Evolutionary conservation across 2,888 invertebrate genomes (phyloP), one percentile per base, ranked within the genome.

Genomic region (Tillus elongatus): DNA sequence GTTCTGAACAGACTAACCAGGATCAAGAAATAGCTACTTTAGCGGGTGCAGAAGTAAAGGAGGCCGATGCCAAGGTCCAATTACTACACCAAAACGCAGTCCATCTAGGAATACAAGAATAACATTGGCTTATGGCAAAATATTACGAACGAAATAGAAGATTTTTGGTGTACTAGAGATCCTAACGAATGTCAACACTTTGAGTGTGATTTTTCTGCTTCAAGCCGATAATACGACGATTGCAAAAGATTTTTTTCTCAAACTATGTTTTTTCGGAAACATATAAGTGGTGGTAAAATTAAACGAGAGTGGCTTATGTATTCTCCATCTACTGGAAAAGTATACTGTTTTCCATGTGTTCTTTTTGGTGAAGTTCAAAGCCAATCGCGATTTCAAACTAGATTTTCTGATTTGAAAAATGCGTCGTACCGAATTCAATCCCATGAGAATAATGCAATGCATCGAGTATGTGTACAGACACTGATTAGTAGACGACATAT

Each of bases 341-440:
- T 30, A 30, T 30, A 13, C 30, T 30, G 30, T 30, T 11, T 30
- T 13, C 30, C 30, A 13, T 30, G 30, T 30, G 4, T 13, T 3
- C 30, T 30, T 13, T 30, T 30, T 13, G 30, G 30, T 13, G 13
- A 8, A 13, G 12, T 3, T 3, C 13, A 11, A 30, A 30, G 8
- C 13, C 4, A 4, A 26, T 30, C 30, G 3, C 11, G n/a, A 30
- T 30, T 30, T 30, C 2, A 13, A 13, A 8, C 30, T 3, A 13
- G 30, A 13, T 30, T 30, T 13, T 13, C 11, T 30, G 30, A 30
- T 30, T 30, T 10, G 30, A 30, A 30, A 13, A 30, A 30, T 30
- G 30, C 8, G 13, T 13, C 8, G 13, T 3, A 2, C 3, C 3
- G 30, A 30, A 30, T 30, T 8, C 11, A 11, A 13, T 6, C 6